Conservation (phyloP, 64 coral and sea anemone species). For the Orbicella faveolata region DNA sequence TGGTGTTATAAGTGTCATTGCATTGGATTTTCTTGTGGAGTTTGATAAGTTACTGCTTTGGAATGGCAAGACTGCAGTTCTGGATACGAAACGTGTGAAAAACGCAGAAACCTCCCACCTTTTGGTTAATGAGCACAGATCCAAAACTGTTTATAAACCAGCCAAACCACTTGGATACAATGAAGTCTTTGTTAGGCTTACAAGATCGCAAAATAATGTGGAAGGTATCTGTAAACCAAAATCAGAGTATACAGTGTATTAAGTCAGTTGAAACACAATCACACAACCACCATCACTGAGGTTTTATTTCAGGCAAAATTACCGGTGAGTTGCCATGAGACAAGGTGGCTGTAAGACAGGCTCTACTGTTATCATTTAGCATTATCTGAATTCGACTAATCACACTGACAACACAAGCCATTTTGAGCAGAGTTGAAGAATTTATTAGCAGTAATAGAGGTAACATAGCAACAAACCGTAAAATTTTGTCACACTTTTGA, state of each 20-base stretch:
- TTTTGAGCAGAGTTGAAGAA: no score
- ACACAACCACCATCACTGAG: no score
- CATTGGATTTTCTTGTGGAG: constrained; percentile 47
- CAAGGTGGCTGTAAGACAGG: no score
- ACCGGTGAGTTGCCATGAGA: no score
- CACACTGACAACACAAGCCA: no score
- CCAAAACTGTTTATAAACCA: not conserved
- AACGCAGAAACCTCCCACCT: not conserved
- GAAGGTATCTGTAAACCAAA: not conserved
- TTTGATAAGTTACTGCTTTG: constrained; percentile 79
- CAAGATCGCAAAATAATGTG: not conserved
- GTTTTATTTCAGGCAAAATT: no score
- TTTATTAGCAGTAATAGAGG: no score
- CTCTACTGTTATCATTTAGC: no score
- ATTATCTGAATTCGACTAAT: no score
- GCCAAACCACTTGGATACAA: not conserved
- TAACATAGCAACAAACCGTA: no score
- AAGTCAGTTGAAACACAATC: not conserved
- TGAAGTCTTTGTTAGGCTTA: not conserved
- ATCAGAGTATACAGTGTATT: not conserved
- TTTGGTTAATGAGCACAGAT: not conserved
- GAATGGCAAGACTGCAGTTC: constrained; percentile 35
- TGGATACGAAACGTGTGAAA: not conserved
- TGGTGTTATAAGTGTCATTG: constrained; percentile 56
- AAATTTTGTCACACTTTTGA: no score